Evolutionary conservation across 64 coral and sea anemone species (phyloP).

Genomic region (Acropora tenuis): DNA sequence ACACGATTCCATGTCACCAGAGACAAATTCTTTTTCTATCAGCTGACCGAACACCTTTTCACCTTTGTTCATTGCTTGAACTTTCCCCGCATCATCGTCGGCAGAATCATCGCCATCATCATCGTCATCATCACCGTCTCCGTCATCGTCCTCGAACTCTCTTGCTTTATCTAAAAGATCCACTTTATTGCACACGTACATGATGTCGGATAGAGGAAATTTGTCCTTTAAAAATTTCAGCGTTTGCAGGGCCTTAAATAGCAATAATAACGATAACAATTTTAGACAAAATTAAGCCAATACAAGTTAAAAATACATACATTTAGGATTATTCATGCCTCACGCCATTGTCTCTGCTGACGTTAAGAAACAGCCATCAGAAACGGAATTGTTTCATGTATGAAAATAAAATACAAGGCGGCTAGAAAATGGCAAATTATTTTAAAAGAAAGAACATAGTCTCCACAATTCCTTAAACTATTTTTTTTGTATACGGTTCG

Average conservation of each 20-base stretch:
- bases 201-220: constrained; percentile 9
- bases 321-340: neutral
- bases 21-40: neutral
- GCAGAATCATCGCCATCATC: neutral
- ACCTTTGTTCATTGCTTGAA: neutral
- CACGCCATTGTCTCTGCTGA: too few species aligned
- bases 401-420: too few species aligned
- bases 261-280: neutral
- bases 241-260: neutral
- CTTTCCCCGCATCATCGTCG: neutral
- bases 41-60: constrained; percentile 10
- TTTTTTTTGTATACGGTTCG: too few species aligned
- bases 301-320: neutral
- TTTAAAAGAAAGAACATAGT: too few species aligned
- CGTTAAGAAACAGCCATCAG: neutral
- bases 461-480: too few species aligned
- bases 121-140: neutral
- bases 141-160: neutral
- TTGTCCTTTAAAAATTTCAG: neutral
- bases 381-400: too few species aligned
- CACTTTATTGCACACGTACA: constrained; percentile 40
- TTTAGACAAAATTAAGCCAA: too few species aligned
- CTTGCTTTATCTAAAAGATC: neutral
- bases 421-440: too few species aligned
- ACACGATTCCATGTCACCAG: neutral